A percentile compares a stretch with the other conserved stretches of the same genome.
phyloP scores from a whole-genome alignment of 2,888 invertebrate species.

The Dascillus cervinus region DNA sequence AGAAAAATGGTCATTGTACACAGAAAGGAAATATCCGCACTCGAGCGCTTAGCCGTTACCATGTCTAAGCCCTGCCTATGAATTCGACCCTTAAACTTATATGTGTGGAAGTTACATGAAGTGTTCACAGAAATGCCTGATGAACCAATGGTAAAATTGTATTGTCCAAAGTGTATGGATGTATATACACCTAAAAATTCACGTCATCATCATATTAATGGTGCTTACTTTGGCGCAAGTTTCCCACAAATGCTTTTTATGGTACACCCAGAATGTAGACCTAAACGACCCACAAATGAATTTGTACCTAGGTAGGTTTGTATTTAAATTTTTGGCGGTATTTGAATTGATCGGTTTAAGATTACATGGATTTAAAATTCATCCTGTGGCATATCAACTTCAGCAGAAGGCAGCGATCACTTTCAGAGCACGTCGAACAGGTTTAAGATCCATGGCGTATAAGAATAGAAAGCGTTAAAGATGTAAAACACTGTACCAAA shows the following conservation, averaged over 20 bases:
- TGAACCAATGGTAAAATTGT: conserved; percentile 98
- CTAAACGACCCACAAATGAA: conserved; percentile 92
- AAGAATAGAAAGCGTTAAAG: conserved; percentile 83
- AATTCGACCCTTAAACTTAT: no score
- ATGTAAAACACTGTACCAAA: conserved; percentile 11
- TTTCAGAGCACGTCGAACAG: conserved; percentile 89
- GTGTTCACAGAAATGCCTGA: conserved; percentile 86
- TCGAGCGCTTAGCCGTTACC: no score
- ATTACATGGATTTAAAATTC: conserved; percentile 99
- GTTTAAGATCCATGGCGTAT: conserved; percentile 79
- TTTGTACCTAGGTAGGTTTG: conserved; percentile 85
- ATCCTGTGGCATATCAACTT: conserved; percentile 97
- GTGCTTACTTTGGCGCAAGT: conserved; percentile 99
- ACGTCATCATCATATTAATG: conserved; percentile 97
- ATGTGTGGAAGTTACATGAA: neutral
- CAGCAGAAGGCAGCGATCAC: conserved; percentile 90
- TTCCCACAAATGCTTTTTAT: conserved; percentile 99
- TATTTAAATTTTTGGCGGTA: neutral
- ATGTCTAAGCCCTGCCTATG: no score
- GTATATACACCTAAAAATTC: conserved; percentile 98
- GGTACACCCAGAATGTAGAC: conserved; percentile 99
- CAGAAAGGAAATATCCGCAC: no score
- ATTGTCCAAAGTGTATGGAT: conserved; percentile 99
- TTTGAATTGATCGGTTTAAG: conserved; percentile 49
- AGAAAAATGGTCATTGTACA: no score